Conservation (phyloP, 2,797 vertebrate genomes). For the Rousettus madagascariensis region DNA sequence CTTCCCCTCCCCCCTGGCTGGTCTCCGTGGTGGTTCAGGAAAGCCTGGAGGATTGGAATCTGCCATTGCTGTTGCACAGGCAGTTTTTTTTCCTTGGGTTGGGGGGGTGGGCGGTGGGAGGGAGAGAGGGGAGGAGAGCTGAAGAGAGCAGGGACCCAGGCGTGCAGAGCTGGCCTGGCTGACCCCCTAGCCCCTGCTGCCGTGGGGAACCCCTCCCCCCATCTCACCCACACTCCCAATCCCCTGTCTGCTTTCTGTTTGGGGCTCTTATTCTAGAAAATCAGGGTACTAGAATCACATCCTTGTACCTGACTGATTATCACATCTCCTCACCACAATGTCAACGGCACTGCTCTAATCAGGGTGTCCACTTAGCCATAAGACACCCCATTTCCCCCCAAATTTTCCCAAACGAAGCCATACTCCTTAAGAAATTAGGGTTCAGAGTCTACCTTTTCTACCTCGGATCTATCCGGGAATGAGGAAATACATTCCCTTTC, state of each 20-base stretch:
- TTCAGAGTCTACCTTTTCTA: background rate
- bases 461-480: background rate
- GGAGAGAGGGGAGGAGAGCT: constrained; percentile 72
- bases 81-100: constrained; percentile 75
- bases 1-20: constrained; percentile 75
- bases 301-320: constrained; percentile 3
- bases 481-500: background rate
- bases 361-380: background rate
- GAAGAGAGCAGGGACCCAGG: constrained; percentile 59
- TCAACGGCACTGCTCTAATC: constrained; percentile 1
- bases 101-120: constrained; percentile 70
- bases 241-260: constrained; percentile 74
- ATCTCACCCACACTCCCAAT: constrained; percentile 57
- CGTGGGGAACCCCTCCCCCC: constrained; percentile 59
- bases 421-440: constrained; percentile 56
- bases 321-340: constrained; percentile 39
- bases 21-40: constrained; percentile 78
- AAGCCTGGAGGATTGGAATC: constrained; percentile 81
- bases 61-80: constrained; percentile 81
- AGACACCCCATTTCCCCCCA: constrained; percentile 25
- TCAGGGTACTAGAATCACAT: constrained; percentile 48
- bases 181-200: constrained; percentile 60
- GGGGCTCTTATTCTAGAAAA: constrained; percentile 62
- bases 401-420: background rate
- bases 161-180: constrained; percentile 61